A percentile compares a stretch with the other conserved stretches of the same genome.
phyloP scores from a whole-genome alignment of 2,113 vertebrate genomes.

The Brienomyrus brachyistius region DNA sequence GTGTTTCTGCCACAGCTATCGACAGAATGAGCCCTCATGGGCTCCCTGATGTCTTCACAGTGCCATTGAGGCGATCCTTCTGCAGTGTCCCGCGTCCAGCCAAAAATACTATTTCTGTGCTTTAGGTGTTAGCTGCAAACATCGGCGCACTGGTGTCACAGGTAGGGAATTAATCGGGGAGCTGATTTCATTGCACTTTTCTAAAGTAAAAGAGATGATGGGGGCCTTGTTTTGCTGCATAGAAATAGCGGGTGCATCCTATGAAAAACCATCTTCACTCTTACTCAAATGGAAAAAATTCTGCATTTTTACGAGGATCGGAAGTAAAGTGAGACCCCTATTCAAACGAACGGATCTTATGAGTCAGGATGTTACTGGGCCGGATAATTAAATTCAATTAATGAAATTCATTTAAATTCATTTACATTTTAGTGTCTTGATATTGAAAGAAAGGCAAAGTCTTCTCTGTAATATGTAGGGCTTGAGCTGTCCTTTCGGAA shows the following conservation, averaged over 20 bases:
- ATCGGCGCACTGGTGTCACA: slow-evolving; percentile 40
- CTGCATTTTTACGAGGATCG: not conserved
- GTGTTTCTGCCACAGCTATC: slow-evolving; percentile 51
- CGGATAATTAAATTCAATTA: not conserved
- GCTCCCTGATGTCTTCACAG: slow-evolving; percentile 46
- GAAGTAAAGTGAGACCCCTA: not conserved
- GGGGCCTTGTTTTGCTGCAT: not conserved
- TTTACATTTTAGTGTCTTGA: not conserved
- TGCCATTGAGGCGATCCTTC: slow-evolving; percentile 52
- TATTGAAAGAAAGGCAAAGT: not conserved
- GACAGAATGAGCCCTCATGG: slow-evolving; percentile 51
- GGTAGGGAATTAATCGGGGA: slow-evolving; percentile 46
- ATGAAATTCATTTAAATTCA: not conserved
- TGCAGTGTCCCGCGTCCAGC: slow-evolving; percentile 42
- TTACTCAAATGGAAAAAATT: not conserved
- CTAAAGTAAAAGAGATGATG: not conserved
- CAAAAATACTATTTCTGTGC: slow-evolving; percentile 50
- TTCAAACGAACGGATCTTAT: not conserved
- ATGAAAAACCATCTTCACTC: not conserved
- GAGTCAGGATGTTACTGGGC: not conserved
- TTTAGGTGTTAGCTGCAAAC: not conserved
- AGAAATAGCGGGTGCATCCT: not conserved
- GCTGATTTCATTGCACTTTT: slow-evolving; percentile 51
- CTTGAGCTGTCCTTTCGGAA: not conserved
- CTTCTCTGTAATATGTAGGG: not conserved